Conservation (phyloP, 2,888 invertebrate genomes). For the Erebia aethiops region DNA sequence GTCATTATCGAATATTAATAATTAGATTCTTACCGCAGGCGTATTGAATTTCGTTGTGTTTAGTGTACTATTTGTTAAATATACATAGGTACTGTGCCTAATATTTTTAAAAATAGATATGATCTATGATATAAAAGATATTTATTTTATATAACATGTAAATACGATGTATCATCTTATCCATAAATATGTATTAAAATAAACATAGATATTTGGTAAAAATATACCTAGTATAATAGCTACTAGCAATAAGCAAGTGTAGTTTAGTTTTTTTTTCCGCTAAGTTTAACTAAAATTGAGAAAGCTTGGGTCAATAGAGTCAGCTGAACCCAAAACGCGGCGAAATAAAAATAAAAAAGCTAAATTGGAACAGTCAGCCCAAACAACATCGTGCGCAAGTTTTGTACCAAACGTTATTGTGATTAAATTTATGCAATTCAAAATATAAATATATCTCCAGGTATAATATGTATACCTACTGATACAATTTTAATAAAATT, state of each 20-base stretch:
- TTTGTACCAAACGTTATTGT: too few species aligned
- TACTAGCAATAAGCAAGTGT: not conserved
- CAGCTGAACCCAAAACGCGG: not conserved
- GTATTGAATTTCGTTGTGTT: constrained; percentile 37
- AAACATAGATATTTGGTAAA: too few species aligned
- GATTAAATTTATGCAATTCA: too few species aligned
- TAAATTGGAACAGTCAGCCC: not conserved
- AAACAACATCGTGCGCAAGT: too few species aligned
- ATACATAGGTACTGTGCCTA: not conserved
- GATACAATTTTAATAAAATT: too few species aligned
- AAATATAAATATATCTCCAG: too few species aligned
- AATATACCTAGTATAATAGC: not conserved
- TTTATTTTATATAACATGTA: too few species aligned
- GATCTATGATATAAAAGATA: not conserved
- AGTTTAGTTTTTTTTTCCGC: not conserved
- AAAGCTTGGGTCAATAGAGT: not conserved
- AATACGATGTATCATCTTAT: too few species aligned
- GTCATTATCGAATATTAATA: constrained; percentile 70
- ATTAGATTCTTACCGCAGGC: constrained; percentile 49
- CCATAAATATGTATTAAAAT: too few species aligned
- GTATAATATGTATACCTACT: too few species aligned
- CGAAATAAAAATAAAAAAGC: not conserved
- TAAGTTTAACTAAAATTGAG: not conserved
- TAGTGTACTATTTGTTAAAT: constrained; percentile 9
- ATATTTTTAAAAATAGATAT: not conserved